Evolutionary conservation across 1,140 invertebrate species (phyloP).

Genomic region (Ostrea denselamellosa): DNA sequence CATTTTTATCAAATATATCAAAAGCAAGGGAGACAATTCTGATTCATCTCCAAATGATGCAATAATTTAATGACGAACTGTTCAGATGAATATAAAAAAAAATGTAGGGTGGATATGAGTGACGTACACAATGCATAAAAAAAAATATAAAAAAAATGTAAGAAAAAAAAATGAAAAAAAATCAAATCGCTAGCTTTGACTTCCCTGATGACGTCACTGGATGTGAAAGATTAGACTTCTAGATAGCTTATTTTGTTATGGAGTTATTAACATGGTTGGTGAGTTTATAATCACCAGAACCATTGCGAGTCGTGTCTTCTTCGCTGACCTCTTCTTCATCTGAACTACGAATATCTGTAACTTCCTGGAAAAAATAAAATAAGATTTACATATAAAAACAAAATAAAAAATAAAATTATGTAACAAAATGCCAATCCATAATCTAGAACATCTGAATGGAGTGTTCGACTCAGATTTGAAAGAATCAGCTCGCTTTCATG

Average conservation of each 20-base stretch:
- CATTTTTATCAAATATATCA: not conserved
- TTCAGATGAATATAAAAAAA: not conserved
- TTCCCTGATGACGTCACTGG: constrained; percentile 22
- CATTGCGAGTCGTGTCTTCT: constrained; percentile 26
- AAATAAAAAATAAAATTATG: not conserved
- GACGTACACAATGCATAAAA: not conserved
- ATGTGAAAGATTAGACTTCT: not conserved
- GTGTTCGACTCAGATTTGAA: no score
- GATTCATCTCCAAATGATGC: not conserved
- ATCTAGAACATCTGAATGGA: no score
- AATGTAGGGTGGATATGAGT: not conserved
- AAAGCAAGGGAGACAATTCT: not conserved
- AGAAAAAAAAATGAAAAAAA: not conserved
- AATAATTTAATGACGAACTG: not conserved
- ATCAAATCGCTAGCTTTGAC: not conserved
- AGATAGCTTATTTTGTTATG: not conserved
- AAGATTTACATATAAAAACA: not conserved
- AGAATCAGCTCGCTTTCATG: no score
- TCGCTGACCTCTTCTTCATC: constrained; percentile 55
- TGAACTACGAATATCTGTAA: constrained; percentile 55
- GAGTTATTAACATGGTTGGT: not conserved
- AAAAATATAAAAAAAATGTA: not conserved
- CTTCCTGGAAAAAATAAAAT: constrained; percentile 46
- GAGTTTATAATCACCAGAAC: not conserved
- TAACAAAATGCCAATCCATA: no score